Base-by-base conservation (phyloP, 2,113 vertebrate species). In the Notarius quadriscutis region DNA sequence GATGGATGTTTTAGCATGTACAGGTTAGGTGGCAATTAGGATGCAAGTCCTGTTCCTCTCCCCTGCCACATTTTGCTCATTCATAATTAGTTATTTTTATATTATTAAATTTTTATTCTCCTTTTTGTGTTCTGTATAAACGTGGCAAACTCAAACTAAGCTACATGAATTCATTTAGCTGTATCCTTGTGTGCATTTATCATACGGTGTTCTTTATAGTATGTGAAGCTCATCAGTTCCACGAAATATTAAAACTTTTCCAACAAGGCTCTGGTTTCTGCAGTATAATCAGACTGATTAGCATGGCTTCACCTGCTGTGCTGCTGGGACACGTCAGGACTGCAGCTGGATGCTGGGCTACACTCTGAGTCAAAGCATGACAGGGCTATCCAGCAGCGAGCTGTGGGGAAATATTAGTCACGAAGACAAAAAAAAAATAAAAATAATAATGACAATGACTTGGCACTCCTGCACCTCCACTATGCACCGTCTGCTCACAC, bases 261-360 rank as follows among this genome's bases (percentile, higher is more conserved):
- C 5, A 20, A 84, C 5, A 22, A 18, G 18, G 1, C 41, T n/a
- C 7, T 48, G 22, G 17, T 72, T 60, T 75, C 53, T 57, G 67
- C 69, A 25, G 11, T 25, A 9, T 30, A 75, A 25, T 34, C 69
- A 58, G 53, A 17, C 30, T 58, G 83, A 58, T 34, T 30, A 84
- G n/a, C 58, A 15, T 48, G n/a, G 58, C 27, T 71, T 78, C 25
- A 18, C 48, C 41, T 48, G 34, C 48, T 67, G 77, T 90, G 22
- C 84, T 72, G 86, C 67, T 90, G 93, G 85, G 2, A 2, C 15
- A 25, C 34, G 14, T 48, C 3, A 0, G 2, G 81, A 58, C 90
- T 92, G 2, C 69, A 10, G 27, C 90, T 92, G 83, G 87, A 88
- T 88, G 91, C 91, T 4, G 93, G 91, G 82, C 74, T 90, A 10